Percentiles rank a stretch among this genome's conserved stretches.
Evolutionary conservation across 2,113 vertebrate species (phyloP).

Genomic region (Zosterops borbonicus): DNA sequence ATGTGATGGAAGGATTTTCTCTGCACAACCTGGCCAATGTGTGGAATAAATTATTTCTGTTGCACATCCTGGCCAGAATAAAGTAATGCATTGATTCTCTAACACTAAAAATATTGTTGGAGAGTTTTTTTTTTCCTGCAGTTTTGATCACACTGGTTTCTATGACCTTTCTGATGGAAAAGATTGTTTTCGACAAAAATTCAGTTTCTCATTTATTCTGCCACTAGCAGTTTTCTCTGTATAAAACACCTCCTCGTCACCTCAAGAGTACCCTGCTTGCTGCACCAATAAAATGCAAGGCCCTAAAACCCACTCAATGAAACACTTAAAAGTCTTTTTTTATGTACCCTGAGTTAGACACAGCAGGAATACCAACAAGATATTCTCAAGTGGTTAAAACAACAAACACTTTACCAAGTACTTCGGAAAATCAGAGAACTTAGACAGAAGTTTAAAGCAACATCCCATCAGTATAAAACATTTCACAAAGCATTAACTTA

Average conservation of each 20-base stretch:
- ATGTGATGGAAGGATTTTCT: not conserved
- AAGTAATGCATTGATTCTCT: not conserved
- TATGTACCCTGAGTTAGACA: not conserved
- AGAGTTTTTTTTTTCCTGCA: not conserved
- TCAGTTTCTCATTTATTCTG: not conserved
- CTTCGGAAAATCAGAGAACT: not conserved
- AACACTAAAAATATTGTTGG: not conserved
- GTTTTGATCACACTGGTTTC: not conserved
- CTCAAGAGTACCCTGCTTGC: not conserved
- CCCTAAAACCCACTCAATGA: not conserved
- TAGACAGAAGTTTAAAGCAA: not conserved
- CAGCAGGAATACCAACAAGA: not conserved
- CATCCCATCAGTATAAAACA: not conserved
- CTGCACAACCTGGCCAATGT: not conserved
- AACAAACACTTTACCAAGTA: not conserved
- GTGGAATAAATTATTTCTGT: no score
- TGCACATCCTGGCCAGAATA: not conserved
- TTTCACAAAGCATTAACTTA: not conserved
- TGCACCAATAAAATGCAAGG: not conserved
- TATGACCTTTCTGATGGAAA: not conserved
- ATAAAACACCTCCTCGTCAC: not conserved
- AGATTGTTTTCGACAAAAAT: not conserved
- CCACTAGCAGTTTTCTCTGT: not conserved
- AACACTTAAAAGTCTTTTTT: not conserved
- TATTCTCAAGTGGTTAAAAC: not conserved